Conservation (phyloP, 92 coral and sea anemone species). For the Muricea muricata region DNA sequence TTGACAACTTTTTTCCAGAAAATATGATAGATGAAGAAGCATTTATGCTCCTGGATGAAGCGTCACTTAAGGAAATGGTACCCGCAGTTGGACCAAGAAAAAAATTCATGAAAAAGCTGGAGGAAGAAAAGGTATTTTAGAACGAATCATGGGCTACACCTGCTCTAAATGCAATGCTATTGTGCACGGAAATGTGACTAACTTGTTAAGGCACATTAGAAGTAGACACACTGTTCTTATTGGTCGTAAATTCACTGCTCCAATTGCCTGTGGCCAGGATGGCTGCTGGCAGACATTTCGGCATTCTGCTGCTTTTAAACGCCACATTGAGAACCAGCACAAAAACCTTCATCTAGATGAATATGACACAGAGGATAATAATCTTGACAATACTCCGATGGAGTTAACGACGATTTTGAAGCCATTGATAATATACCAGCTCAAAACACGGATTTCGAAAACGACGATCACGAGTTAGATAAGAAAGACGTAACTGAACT, state of each 20-base stretch:
- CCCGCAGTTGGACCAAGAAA: too few species aligned
- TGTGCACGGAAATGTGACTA: neutral
- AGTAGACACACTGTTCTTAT: neutral
- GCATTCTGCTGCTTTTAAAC: neutral
- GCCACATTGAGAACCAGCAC: neutral
- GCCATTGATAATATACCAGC: neutral
- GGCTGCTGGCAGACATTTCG: conserved; percentile 1
- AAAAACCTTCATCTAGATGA: neutral
- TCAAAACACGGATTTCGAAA: neutral
- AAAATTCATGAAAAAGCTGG: too few species aligned
- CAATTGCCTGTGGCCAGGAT: neutral
- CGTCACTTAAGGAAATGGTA: too few species aligned
- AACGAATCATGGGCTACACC: neutral
- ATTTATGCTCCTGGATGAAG: too few species aligned
- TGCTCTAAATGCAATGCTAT: neutral
- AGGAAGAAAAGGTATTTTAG: too few species aligned
- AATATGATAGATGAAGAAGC: too few species aligned
- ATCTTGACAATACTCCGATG: too few species aligned
- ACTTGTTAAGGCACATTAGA: neutral
- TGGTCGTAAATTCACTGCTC: neutral
- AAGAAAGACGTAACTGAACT: neutral
- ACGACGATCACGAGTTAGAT: neutral
- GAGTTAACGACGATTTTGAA: neutral
- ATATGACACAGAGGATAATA: neutral
- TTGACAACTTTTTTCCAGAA: too few species aligned